phyloP scores from a whole-genome alignment of 2,797 vertebrate species.

The Macrochelys suwanniensis region DNA sequence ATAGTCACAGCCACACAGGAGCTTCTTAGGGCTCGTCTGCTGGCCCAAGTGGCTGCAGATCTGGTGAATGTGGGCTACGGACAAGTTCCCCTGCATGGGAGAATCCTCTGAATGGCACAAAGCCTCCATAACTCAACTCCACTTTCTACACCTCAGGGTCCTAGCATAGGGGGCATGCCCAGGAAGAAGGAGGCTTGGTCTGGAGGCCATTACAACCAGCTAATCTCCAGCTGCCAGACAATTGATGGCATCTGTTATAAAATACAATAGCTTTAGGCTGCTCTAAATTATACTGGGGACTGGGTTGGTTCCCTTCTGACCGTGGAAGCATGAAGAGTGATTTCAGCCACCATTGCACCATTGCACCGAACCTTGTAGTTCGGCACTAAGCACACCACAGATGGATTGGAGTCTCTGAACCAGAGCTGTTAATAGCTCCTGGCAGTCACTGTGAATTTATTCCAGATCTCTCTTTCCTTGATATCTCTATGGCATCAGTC shows the following conservation, averaged over 20 bases:
- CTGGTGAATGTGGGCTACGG: neutral
- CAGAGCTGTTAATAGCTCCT: neutral
- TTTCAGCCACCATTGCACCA: neutral
- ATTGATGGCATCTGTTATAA: neutral
- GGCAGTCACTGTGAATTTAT: neutral
- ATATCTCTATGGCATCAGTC: neutral
- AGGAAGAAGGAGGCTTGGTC: neutral
- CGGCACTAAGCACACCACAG: neutral
- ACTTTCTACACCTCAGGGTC: neutral
- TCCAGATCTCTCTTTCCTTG: neutral
- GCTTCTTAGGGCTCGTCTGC: neutral
- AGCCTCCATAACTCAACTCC: neutral
- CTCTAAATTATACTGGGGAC: neutral
- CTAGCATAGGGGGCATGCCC: neutral
- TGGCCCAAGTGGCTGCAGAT: neutral
- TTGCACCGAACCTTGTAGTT: too few species aligned
- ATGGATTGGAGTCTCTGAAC: neutral
- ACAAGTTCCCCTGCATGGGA: neutral
- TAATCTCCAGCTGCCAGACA: neutral
- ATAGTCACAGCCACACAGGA: neutral
- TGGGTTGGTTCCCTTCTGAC: neutral
- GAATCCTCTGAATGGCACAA: neutral
- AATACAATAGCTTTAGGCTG: neutral
- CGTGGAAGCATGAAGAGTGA: neutral
- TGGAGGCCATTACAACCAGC: neutral